Base-by-base conservation (phyloP, 2,797 vertebrate genomes). In the Falco rusticolus region DNA sequence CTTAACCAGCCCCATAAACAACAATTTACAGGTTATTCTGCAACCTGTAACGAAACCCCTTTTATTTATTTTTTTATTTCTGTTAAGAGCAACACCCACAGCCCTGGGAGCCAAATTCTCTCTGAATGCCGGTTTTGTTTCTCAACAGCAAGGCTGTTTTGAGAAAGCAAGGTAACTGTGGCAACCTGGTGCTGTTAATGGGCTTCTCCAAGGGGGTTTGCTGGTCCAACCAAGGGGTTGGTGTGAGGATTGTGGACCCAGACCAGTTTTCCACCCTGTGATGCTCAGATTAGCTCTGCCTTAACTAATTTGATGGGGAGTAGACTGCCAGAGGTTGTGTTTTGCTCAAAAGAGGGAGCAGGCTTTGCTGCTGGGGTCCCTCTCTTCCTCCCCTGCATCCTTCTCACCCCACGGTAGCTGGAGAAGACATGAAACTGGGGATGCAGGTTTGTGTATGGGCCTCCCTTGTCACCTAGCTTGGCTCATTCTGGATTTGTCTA, bases 391-490 rank as follows among this genome's bases (percentile, higher is more conserved):
- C 21, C 6, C 28, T n/a, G 16, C 33, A 39, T 13, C 34, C 5
- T 71, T n/a, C 47, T 59, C 6, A 2, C 26, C 25, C 24, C 1
- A 1, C 0, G 0, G 41, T 17, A 26, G 37, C 7, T 33, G 75
- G 24, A 39, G 47, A 71, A 71, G 24, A 15, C 3, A 2, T 14
- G 54, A 60, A 64, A 33, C 17, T 29, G 20, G 19, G 12, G 8
- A 8, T 66, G 24, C 29, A 59, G 39, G 33, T 65, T 56, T 60
- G 15, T 0, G 0, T 34, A 4, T 17, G 65, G 15, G 7, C 51
- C 6, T 82, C 54, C 41, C 43, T 74, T 10, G 0, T 39, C 43
- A 51, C 19, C 24, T 21, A 16, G 18, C 26, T 59, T 37, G 10
- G 7, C 12, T 82, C 24, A 9, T 63, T 65, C 43, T 79, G 51